A percentile compares a stretch with the other conserved stretches of the same genome.
Evolutionary conservation across 1,140 invertebrate species (phyloP).

Genomic region (Triops longicaudatus): DNA sequence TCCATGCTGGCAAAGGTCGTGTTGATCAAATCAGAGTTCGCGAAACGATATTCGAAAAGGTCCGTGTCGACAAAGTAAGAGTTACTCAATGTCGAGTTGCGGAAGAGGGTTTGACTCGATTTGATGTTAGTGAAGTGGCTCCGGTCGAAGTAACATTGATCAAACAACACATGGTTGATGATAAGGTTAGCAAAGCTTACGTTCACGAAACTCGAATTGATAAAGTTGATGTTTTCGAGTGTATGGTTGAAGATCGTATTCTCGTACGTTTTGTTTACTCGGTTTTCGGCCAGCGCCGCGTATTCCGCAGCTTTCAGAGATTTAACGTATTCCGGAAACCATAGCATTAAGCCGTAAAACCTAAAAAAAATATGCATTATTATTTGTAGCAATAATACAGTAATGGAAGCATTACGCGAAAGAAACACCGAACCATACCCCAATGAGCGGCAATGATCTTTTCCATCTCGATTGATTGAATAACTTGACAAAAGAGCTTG

Average conservation of each 20-base stretch:
- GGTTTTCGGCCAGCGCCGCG: constrained; percentile 31
- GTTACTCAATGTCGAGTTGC: constrained; percentile 31
- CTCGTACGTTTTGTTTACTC: constrained; percentile 20
- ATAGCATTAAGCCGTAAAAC: constrained; percentile 47
- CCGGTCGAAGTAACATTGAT: constrained; percentile 34
- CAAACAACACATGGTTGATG: constrained; percentile 36
- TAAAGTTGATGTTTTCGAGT: constrained; percentile 35
- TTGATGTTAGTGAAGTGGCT: constrained; percentile 35
- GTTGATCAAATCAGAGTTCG: constrained; percentile 34
- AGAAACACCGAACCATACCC: neutral
- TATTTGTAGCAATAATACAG: neutral
- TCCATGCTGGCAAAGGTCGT: constrained; percentile 33
- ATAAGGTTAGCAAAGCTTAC: constrained; percentile 34
- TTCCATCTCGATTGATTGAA: neutral
- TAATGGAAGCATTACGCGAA: constrained; percentile 8
- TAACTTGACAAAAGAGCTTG: constrained; percentile 47
- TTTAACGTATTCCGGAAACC: constrained; percentile 48
- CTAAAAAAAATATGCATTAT: constrained; percentile 34
- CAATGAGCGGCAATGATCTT: neutral
- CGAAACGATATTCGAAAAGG: constrained; percentile 36
- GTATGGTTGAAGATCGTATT: constrained; percentile 30
- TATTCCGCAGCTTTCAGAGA: constrained; percentile 40
- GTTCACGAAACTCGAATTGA: constrained; percentile 32
- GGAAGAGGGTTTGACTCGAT: constrained; percentile 37
- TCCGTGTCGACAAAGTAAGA: constrained; percentile 38